phyloP scores from a whole-genome alignment of 1,140 invertebrate species.

The Philaenus spumarius region DNA sequence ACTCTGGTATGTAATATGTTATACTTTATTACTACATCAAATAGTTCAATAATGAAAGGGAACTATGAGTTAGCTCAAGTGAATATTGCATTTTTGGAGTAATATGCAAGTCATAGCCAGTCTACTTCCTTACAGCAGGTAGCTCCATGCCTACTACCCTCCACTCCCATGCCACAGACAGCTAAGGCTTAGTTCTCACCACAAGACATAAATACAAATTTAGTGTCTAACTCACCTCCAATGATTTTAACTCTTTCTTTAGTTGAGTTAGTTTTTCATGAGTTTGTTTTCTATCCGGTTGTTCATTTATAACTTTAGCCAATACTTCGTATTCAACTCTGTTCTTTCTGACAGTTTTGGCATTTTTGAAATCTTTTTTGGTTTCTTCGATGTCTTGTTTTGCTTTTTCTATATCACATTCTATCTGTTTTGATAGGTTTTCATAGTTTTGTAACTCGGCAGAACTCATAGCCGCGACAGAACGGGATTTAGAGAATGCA shows the following conservation, averaged over 20 bases:
- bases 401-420: constrained; percentile 64
- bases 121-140: too few species aligned
- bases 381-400: constrained; percentile 67
- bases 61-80: too few species aligned
- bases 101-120: too few species aligned
- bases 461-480: constrained; percentile 73
- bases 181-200: too few species aligned
- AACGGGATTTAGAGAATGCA: constrained; percentile 74
- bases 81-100: too few species aligned
- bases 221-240: constrained; percentile 54
- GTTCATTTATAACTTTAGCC: constrained; percentile 81
- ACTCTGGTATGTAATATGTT: too few species aligned
- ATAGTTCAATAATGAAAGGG: too few species aligned
- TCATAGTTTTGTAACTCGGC: constrained; percentile 81
- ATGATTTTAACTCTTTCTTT: constrained; percentile 60
- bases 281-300: constrained; percentile 82
- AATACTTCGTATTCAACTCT: constrained; percentile 88
- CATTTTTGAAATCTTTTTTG: constrained; percentile 59
- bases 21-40: too few species aligned
- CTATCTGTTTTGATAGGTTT: constrained; percentile 65
- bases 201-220: too few species aligned
- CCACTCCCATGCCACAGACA: too few species aligned
- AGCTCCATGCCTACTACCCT: too few species aligned
- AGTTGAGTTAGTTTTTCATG: constrained; percentile 63
- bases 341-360: constrained; percentile 80